Base-by-base conservation (phyloP, 2,797 vertebrate species). In the Hapalemur alaotrensis region DNA sequence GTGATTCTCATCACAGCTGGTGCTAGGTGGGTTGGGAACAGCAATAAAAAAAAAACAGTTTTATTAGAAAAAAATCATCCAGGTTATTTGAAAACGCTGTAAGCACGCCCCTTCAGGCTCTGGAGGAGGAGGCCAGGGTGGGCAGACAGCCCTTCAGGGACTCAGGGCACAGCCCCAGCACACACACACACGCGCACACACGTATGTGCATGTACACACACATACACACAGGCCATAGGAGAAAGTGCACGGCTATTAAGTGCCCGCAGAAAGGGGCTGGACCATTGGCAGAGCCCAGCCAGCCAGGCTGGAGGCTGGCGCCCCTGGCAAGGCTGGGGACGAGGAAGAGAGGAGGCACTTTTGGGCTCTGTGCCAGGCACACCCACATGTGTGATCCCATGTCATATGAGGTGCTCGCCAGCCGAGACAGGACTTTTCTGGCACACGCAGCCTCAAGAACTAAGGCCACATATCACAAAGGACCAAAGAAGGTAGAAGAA, bases 1-100 rank as follows among this genome's bases (percentile, higher is more conserved):
- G 98, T 73, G 97, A 96, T 96, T 97, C 98, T 97, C 97, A 67
- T 81, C 25, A n/a, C 98, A 98, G 98, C 98, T 98, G 98, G 95
- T 96, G 92, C 97, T 11, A 65, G 97, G 97, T 97, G 97, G 81
- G 1, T 94, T 93, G 98, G 98, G 97, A 98, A 48, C 61, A 1
- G 96, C 97, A 75, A 93, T 97, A 96, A 98, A 98, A 97, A 38
- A 38, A 97, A 95, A 92, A 65, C 38, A 96, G 94, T 89, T 97
- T 96, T 95, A 88, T 96, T 87, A 89, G 98, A 92, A 96, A 97
- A 92, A 96, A 97, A 96, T 89, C 80, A 96, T 81, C 93, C 82
- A 18, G 63, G 91, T 94, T 81, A 80, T 98, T 98, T 97, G 97
- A 95, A 97, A 96, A 94, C 1, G 43, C 82, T 65, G 50, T 70